These are phyloP conservation scores for Drosophila picticornis DNA, from an alignment of 2,888 invertebrate genomes.

Conservation along the genomic window DNA sequence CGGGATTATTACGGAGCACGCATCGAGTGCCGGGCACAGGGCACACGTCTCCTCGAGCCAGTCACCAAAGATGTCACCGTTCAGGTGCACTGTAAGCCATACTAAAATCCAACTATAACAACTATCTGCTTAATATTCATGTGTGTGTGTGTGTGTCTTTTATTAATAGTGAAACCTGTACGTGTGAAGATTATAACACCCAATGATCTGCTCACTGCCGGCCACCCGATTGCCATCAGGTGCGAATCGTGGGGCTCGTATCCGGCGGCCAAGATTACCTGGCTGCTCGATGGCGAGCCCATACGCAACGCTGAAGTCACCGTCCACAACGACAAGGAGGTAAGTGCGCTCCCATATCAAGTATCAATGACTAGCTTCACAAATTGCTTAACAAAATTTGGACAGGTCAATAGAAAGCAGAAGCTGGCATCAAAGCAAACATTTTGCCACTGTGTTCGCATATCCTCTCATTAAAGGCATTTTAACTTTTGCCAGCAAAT, in stretches of 20 bases:
- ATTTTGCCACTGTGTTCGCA: constrained; percentile 5
- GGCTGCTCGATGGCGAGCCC: constrained; percentile 91
- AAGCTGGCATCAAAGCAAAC: constrained; percentile 1
- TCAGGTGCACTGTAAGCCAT: constrained; percentile 89
- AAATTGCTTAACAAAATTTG: constrained; percentile 33
- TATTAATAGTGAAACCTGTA: constrained; percentile 90
- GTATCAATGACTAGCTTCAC: constrained; percentile 24
- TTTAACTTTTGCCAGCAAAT: constrained; percentile 46
- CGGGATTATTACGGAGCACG: constrained; percentile 90
- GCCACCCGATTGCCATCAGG: constrained; percentile 90
- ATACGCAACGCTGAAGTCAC: constrained; percentile 88
- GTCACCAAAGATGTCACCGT: constrained; percentile 90
- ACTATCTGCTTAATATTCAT: not conserved
- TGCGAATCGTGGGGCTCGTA: constrained; percentile 94
- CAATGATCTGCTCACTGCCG: constrained; percentile 90
- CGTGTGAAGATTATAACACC: constrained; percentile 90
- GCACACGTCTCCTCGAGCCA: constrained; percentile 89
- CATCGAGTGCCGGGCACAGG: constrained; percentile 92
- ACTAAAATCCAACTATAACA: not conserved
- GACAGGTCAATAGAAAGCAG: constrained; percentile 8
- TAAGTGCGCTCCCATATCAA: constrained; percentile 60
- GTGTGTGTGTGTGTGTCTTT: not conserved
- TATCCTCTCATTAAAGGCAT: not conserved
- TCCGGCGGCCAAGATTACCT: constrained; percentile 92
- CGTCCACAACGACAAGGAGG: constrained; percentile 86